These are phyloP conservation scores for Clupea harengus DNA, from an alignment of 2,113 vertebrate species.

Conservation along the genomic window DNA sequence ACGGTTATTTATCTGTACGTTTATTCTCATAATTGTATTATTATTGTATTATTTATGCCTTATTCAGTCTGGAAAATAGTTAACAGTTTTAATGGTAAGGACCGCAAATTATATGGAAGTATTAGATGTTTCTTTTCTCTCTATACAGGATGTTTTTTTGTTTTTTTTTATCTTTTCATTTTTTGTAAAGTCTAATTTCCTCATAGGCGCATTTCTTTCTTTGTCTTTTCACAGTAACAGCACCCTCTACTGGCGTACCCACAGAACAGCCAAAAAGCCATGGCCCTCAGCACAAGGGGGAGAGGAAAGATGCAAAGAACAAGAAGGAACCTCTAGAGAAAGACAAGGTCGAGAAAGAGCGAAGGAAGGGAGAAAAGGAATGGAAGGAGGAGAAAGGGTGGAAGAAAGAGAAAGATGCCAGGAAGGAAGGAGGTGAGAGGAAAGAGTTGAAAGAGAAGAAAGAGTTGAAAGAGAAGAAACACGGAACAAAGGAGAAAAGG, in stretches of 20 bases:
- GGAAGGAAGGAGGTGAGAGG: slow-evolving; percentile 43
- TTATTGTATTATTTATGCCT: too few relatives aligned
- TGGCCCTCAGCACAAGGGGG: not conserved
- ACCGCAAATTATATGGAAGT: not conserved
- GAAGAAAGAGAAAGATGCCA: slow-evolving; percentile 30
- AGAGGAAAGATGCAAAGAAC: slow-evolving; percentile 14
- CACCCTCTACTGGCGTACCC: slow-evolving; percentile 47
- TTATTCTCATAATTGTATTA: too few relatives aligned
- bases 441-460: slow-evolving; percentile 17
- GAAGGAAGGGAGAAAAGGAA: slow-evolving; percentile 6
- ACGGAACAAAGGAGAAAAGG: slow-evolving; percentile 6
- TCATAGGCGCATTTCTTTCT: not conserved
- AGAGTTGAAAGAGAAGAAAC: slow-evolving; percentile 13
- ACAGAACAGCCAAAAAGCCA: slow-evolving; percentile 36
- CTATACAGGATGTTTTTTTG: too few relatives aligned
- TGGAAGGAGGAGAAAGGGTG: slow-evolving; percentile 36
- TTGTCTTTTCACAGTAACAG: not conserved
- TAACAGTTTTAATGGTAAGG: not conserved
- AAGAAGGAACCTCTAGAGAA: slow-evolving; percentile 41
- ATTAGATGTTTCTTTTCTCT: not conserved
- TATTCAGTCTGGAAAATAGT: too few relatives aligned
- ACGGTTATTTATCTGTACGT: too few relatives aligned
- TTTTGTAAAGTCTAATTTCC: not conserved
- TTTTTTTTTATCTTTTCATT: not conserved
- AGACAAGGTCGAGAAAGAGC: slow-evolving; percentile 27